These are phyloP conservation scores for Pelusios castaneus DNA, from an alignment of 2,113 vertebrate genomes.

Conservation along the genomic window DNA sequence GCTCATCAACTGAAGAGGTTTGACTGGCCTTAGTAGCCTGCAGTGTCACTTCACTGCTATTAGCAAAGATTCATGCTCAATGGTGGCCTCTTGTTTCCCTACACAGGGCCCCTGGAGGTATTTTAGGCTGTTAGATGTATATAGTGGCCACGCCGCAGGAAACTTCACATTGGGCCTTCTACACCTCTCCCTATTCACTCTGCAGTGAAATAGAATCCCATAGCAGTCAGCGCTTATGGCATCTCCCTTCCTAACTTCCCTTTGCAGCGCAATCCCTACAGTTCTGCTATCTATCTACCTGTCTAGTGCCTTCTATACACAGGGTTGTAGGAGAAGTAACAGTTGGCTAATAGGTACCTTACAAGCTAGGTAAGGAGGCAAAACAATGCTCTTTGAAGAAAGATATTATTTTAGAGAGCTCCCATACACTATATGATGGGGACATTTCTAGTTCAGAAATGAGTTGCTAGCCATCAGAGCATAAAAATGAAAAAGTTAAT, in stretches of 20 bases:
- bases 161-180: background rate
- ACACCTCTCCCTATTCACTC: background rate
- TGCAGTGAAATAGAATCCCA: background rate
- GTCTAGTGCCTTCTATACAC: too few species aligned
- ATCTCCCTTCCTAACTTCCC: background rate
- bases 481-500: background rate
- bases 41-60: background rate
- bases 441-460: background rate
- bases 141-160: background rate
- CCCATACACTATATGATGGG: background rate
- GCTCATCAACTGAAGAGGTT: too few species aligned
- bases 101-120: background rate
- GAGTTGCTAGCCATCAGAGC: background rate
- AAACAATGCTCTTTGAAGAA: background rate
- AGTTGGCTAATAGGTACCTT: background rate
- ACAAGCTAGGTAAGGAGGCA: background rate
- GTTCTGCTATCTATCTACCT: background rate
- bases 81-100: background rate
- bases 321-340: background rate
- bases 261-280: background rate
- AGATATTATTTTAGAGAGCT: background rate
- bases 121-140: background rate
- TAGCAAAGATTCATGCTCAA: background rate
- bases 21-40: background rate
- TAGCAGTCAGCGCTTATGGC: background rate